Evolutionary conservation across 1,140 invertebrate genomes (phyloP).

Genomic region (Panagrolaimus sp.): DNA sequence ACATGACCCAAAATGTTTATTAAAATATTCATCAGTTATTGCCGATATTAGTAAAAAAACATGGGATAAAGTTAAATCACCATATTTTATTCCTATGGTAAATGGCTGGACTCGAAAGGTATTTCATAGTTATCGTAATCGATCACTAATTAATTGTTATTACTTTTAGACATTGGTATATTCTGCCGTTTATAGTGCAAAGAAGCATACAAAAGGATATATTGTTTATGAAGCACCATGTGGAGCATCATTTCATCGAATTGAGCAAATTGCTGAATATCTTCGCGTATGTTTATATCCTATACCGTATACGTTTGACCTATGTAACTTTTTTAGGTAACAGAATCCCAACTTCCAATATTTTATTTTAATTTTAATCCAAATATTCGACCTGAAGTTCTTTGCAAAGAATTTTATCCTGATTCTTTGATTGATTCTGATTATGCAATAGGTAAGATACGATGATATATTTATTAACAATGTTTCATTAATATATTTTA

Average conservation of each 20-base stretch:
- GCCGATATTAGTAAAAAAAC: not conserved
- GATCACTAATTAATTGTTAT: too few relatives aligned
- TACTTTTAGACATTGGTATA: too few relatives aligned
- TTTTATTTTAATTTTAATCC: slow-evolving; percentile 1
- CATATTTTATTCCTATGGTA: not conserved
- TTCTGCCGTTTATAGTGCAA: too few relatives aligned
- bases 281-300: not conserved
- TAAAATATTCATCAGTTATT: not conserved
- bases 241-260: not conserved
- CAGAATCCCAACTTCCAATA: not conserved
- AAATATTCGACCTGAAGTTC: not conserved
- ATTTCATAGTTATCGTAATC: not conserved
- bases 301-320: not conserved
- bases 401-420: not conserved
- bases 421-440: not conserved
- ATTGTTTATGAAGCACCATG: slow-evolving; percentile 6
- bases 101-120: slow-evolving; percentile 4
- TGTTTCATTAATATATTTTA: too few relatives aligned
- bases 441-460: not conserved
- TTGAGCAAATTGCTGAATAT: not conserved
- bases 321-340: not conserved
- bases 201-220: not conserved
- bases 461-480: too few relatives aligned
- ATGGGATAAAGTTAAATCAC: not conserved
- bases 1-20: not conserved